Percentiles rank a stretch among this genome's conserved stretches.
Conservation (phyloP, 2,888 invertebrate genomes). For the Heliothis peltigera region DNA sequence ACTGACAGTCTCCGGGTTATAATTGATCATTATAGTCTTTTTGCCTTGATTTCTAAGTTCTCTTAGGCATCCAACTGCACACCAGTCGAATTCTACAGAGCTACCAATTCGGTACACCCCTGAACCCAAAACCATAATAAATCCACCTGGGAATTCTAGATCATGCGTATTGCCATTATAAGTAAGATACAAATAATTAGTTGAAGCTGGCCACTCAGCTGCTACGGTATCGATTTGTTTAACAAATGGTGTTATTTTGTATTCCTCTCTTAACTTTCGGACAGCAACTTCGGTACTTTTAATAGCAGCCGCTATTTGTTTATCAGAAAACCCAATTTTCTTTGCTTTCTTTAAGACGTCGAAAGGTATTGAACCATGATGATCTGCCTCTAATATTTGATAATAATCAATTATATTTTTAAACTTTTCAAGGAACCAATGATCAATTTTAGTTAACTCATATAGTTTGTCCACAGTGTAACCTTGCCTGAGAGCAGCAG, state of each 20-base stretch:
- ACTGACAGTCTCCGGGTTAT: constrained; percentile 99
- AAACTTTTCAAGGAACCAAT: constrained; percentile 99
- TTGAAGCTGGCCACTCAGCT: constrained; percentile 99
- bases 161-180: constrained; percentile 97
- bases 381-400: constrained; percentile 91
- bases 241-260: constrained; percentile 95
- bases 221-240: constrained; percentile 99
- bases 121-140: constrained; percentile 97
- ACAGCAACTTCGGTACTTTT: constrained; percentile 97
- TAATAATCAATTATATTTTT: constrained; percentile 96
- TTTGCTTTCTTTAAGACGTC: constrained; percentile 95
- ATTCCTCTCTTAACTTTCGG: constrained; percentile 93
- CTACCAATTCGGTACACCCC: constrained; percentile 99
- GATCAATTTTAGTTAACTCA: constrained; percentile 98
- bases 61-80: constrained; percentile 98
- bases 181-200: constrained; percentile 99
- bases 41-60: constrained; percentile 96
- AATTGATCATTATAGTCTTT: constrained; percentile 99
- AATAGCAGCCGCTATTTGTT: constrained; percentile 96
- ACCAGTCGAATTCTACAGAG: constrained; percentile 99
- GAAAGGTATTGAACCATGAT: constrained; percentile 90
- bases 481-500: constrained; percentile 96
- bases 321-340: constrained; percentile 98
- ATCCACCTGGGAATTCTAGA: constrained; percentile 94
- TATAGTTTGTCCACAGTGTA: constrained; percentile 96